These are phyloP conservation scores for Pristionchus maxplancki DNA, from an alignment of 2,888 invertebrate genomes.

Conservation along the genomic window DNA sequence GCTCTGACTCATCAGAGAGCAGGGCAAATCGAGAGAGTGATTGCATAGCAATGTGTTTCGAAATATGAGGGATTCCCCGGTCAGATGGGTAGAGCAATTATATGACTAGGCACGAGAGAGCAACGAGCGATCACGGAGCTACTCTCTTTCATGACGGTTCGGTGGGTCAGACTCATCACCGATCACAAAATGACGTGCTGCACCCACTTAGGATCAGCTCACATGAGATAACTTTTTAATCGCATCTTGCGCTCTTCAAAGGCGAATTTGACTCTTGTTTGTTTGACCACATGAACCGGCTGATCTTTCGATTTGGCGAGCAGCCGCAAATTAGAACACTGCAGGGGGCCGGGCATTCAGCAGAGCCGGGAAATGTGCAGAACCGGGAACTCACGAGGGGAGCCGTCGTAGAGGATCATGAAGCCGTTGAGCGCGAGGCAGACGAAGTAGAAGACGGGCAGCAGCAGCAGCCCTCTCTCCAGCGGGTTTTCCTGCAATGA, in stretches of 20 bases:
- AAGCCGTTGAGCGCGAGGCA: slow-evolving; percentile 93
- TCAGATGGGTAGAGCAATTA: not conserved
- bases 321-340: not conserved
- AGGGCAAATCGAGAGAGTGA: not conserved
- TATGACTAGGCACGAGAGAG: not conserved
- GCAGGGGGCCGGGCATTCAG: not conserved
- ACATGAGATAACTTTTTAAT: not conserved
- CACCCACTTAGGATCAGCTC: not conserved
- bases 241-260: not conserved
- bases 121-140: too few relatives aligned
- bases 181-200: not conserved
- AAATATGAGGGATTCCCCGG: not conserved
- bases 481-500: slow-evolving; percentile 63
- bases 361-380: not conserved
- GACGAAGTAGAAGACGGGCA: slow-evolving; percentile 94
- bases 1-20: not conserved
- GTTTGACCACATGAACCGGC: not conserved
- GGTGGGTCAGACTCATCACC: too few relatives aligned
- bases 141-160: too few relatives aligned
- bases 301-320: slow-evolving; percentile 22
- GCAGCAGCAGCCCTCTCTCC: slow-evolving; percentile 84
- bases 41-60: not conserved
- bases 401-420: slow-evolving; percentile 92
- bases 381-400: slow-evolving; percentile 82
- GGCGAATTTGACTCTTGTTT: not conserved